These are phyloP conservation scores for Stratiolaelaps scimitus DNA, from an alignment of 1,140 invertebrate species.

Conservation along the genomic window DNA sequence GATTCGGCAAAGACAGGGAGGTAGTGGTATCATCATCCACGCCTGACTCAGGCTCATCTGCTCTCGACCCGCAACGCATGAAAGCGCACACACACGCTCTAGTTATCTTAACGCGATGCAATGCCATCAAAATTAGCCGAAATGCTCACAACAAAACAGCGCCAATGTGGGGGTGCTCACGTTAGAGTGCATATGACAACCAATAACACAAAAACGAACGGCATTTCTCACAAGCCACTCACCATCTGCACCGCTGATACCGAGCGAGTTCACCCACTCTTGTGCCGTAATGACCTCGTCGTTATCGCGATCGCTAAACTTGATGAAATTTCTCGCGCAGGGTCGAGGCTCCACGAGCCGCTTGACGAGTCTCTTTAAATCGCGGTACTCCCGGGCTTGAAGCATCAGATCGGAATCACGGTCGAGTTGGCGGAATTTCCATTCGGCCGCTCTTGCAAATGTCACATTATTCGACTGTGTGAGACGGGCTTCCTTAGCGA, in stretches of 20 bases:
- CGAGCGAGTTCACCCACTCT: slow-evolving; percentile 70
- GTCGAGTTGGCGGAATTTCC: slow-evolving; percentile 76
- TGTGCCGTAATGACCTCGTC: slow-evolving; percentile 56
- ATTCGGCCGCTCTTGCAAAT: slow-evolving; percentile 47
- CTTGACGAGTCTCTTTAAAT: slow-evolving; percentile 61
- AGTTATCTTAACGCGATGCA: too few species aligned
- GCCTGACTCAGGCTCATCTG: too few species aligned
- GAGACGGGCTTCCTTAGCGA: slow-evolving; percentile 26
- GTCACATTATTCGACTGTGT: slow-evolving; percentile 30
- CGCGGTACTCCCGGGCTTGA: slow-evolving; percentile 62
- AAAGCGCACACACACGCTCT: too few species aligned
- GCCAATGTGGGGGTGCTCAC: too few species aligned
- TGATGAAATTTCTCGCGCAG: slow-evolving; percentile 73
- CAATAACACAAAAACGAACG: too few species aligned
- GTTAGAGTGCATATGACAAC: too few species aligned
- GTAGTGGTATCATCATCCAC: too few species aligned
- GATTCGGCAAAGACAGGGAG: too few species aligned
- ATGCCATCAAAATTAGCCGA: too few species aligned
- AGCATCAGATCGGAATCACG: slow-evolving; percentile 57
- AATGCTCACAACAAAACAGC: too few species aligned
- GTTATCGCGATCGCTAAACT: slow-evolving; percentile 64
- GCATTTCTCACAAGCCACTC: too few species aligned
- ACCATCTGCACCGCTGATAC: slow-evolving; percentile 45
- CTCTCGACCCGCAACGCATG: too few species aligned
- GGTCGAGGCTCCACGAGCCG: slow-evolving; percentile 71